Evolutionary conservation across 2,113 vertebrate genomes (phyloP).

Genomic region (Rhineura floridana): DNA sequence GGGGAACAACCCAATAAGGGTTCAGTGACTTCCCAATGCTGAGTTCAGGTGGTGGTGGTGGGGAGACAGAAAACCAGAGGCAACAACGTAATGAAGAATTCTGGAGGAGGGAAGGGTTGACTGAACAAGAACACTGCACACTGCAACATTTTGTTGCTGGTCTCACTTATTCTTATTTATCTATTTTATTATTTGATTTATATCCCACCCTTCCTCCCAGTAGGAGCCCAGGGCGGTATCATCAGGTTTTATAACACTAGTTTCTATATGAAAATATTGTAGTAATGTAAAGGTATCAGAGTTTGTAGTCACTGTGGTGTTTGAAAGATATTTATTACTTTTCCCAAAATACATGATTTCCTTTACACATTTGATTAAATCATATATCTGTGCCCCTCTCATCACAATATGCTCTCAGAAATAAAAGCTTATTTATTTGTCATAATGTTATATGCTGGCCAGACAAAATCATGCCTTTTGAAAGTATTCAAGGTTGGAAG

Average conservation of each 20-base stretch:
- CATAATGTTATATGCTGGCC: conserved; percentile 38
- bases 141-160: too few relatives aligned
- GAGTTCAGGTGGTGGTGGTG: too few relatives aligned
- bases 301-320: background rate
- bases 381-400: conserved; percentile 4
- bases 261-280: background rate
- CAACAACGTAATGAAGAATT: too few relatives aligned
- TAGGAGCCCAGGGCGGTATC: too few relatives aligned
- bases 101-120: too few relatives aligned
- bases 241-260: background rate
- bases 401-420: background rate
- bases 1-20: too few relatives aligned
- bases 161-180: too few relatives aligned
- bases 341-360: background rate
- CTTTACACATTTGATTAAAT: conserved; percentile 22
- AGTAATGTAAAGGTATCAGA: background rate
- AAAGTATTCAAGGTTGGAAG: conserved; percentile 66
- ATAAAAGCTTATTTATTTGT: conserved; percentile 36
- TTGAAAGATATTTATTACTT: fast-evolving
- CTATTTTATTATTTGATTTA: too few relatives aligned
- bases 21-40: too few relatives aligned
- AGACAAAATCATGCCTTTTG: conserved; percentile 48
- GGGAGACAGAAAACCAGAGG: too few relatives aligned
- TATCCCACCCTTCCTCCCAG: too few relatives aligned
- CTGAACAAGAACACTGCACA: too few relatives aligned